Evolutionary conservation across 2,797 vertebrate species (phyloP), one percentile per base, ranked within the genome.

Genomic region (Spinus olivaceus): DNA sequence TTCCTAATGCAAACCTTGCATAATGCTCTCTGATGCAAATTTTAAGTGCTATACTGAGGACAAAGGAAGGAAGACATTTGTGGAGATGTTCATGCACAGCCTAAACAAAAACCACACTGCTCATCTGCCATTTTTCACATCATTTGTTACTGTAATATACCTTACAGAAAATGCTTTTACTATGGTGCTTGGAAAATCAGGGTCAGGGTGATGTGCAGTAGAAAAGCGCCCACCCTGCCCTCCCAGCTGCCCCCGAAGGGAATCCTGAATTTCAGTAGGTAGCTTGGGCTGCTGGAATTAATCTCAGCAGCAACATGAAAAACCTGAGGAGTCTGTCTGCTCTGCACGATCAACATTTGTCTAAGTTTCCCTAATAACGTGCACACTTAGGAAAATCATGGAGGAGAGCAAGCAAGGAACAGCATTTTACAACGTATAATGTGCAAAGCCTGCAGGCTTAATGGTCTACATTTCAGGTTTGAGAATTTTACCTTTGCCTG

Each of bases 1-100:
- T 95, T 89, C 83, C 77, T 84, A 78, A 90, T 30, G 74, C 66
- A 78, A 93, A 93, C 88, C 84, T 95, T 94, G 54, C 19, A n/a
- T 67, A 93, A 91, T 85, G 88, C 37, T 91, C 80, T 94, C 76
- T 93, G 76, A 92, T 85, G 54, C 70, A 83, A 81, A 93, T 86
- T 92, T 67, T 87, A 66, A 76, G 84, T 49, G 84, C 63, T 72
- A 67, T 23, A 66, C 33, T 27, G 89, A 95, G 50, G 63, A 71
- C 85, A 90, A 76, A 90, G 74, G 86, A 82, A 24, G 46, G 73
- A 60, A 54, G 41, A 70, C 16, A 49, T 61, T 69, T 51, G 44
- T 35, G 44, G 37, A 54, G 57, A 91, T 80, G 59, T 8, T 69
- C 42, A 46, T 28, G 70, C 32, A 51, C 8, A 66, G 15, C 56